These are phyloP conservation scores for Pristionchus exspectatus DNA, from an alignment of 2,888 invertebrate genomes.

Conservation along the genomic window DNA sequence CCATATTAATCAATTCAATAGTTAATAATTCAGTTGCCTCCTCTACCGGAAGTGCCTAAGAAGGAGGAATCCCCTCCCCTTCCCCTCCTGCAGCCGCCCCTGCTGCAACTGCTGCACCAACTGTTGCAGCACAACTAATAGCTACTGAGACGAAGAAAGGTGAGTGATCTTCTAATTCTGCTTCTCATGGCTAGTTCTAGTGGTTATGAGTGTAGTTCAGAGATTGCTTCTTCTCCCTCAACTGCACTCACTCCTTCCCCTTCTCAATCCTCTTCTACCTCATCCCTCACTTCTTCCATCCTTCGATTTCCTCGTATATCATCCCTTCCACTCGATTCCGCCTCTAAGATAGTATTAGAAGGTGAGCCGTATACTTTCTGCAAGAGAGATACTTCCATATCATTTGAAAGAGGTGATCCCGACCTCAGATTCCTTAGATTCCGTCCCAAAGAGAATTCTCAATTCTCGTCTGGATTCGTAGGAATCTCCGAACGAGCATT, in stretches of 20 bases:
- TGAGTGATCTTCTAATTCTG: background rate
- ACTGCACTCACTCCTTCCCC: conserved; percentile 1
- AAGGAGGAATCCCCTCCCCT: background rate
- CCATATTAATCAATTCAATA: background rate
- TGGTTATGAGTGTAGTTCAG: background rate
- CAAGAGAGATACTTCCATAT: conserved; percentile 33
- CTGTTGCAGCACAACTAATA: background rate
- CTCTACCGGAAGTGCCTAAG: conserved; percentile 46
- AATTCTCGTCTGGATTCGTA: conserved; percentile 41
- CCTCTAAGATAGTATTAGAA: conserved; percentile 63
- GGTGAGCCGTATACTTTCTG: conserved; percentile 58
- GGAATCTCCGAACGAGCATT: conserved; percentile 29
- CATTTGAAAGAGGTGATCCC: conserved; percentile 38
- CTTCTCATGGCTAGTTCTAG: background rate
- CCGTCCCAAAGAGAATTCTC: conserved; percentile 1
- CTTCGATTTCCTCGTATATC: conserved; percentile 60
- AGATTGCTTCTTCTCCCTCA: conserved; percentile 10
- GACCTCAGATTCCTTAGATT: conserved; percentile 24
- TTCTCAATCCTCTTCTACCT: background rate
- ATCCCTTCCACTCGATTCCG: conserved; percentile 67
- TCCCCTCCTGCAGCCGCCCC: background rate
- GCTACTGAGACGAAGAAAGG: conserved; percentile 27
- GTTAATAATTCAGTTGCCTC: conserved; percentile 27
- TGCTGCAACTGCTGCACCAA: background rate
- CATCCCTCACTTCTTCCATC: conserved; percentile 35